Evolutionary conservation across 2,113 vertebrate species (phyloP).

Genomic region (Callocephalon fimbriatum): DNA sequence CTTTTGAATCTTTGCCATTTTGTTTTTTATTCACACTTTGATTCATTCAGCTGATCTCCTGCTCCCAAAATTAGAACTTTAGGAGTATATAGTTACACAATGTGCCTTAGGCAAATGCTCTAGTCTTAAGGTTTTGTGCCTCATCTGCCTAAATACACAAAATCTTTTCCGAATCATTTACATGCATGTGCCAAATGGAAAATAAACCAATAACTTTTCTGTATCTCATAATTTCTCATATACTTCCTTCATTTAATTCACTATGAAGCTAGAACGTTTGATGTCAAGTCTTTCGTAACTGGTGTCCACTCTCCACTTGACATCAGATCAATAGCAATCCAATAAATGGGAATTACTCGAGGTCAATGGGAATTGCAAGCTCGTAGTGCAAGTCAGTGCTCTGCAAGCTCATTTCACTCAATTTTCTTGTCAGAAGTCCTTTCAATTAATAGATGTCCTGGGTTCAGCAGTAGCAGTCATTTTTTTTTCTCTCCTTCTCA

Average conservation of each 20-base stretch:
- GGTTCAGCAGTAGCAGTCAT: too few species aligned
- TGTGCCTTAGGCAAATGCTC: neutral
- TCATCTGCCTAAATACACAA: neutral
- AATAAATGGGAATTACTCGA: neutral
- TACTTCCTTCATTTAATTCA: neutral
- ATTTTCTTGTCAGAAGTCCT: neutral
- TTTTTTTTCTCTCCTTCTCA: too few species aligned
- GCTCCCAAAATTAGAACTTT: neutral
- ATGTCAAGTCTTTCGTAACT: neutral
- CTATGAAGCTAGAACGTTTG: neutral
- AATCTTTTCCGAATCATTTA: neutral
- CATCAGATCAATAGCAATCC: neutral
- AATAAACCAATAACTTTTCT: neutral
- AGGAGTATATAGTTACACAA: neutral
- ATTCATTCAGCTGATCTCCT: neutral
- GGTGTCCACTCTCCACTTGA: neutral
- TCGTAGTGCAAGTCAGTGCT: neutral
- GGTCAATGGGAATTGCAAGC: neutral
- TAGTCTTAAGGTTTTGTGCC: neutral
- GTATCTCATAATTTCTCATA: neutral
- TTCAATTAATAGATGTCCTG: neutral
- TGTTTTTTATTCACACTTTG: neutral
- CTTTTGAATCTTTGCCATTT: neutral
- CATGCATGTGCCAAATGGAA: neutral
- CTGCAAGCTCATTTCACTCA: neutral